Evolutionary conservation across 2,797 vertebrate species (phyloP).

Genomic region (Silurus aristotelis): DNA sequence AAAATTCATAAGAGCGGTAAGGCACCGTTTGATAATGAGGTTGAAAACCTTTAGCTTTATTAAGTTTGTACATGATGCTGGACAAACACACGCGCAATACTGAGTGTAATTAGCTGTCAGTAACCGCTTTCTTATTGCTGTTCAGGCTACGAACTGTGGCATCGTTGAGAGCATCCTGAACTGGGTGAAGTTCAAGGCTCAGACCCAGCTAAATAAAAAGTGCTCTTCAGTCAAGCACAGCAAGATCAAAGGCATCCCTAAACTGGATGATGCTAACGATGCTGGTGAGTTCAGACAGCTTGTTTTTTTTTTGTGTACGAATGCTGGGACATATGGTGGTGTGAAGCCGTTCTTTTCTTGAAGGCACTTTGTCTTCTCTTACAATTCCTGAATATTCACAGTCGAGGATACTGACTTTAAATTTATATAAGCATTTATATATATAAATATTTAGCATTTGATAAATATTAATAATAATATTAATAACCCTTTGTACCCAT

Average conservation of each 20-base stretch:
- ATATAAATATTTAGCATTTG: background rate
- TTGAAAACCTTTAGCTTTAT: no score
- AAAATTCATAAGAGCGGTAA: constrained; percentile 93
- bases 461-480: no score
- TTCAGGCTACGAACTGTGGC: constrained; percentile 87
- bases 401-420: no score
- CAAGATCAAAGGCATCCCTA: constrained; percentile 92
- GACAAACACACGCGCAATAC: no score
- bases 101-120: background rate
- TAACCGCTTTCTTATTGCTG: constrained; percentile 29
- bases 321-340: background rate
- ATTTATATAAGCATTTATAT: no score
- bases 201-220: constrained; percentile 89
- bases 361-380: no score
- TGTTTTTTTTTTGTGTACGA: background rate
- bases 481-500: no score
- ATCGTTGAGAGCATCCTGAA: constrained; percentile 91
- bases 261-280: constrained; percentile 89
- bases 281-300: constrained; percentile 77
- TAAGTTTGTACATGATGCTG: no score
- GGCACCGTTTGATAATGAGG: constrained; percentile 16
- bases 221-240: constrained; percentile 90
- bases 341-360: background rate
- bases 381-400: no score
- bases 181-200: constrained; percentile 92